phyloP scores from a whole-genome alignment of 2,113 vertebrate species.

The Myotis davidii region DNA sequence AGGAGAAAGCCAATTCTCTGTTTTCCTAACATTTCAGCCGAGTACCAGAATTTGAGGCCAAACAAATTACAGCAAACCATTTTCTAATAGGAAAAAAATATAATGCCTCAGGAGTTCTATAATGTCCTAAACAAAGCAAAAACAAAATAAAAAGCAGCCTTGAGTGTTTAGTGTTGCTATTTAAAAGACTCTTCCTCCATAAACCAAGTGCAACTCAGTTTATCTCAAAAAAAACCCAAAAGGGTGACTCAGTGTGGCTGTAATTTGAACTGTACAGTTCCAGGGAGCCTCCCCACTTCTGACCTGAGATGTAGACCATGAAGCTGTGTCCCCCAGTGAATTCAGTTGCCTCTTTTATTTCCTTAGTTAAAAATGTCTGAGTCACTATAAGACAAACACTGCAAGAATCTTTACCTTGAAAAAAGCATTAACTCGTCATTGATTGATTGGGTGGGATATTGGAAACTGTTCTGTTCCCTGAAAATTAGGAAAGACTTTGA shows the following conservation, averaged over 20 bases:
- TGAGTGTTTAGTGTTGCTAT: conserved; percentile 17
- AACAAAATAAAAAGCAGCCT: not conserved
- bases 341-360: conserved; percentile 57
- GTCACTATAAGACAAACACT: conserved; percentile 48
- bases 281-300: conserved; percentile 17
- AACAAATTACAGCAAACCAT: conserved; percentile 69
- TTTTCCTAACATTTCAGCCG: conserved; percentile 67
- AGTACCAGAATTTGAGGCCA: conserved; percentile 65
- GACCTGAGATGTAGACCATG: conserved; percentile 26
- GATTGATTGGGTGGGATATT: conserved; percentile 15
- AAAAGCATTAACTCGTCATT: not conserved
- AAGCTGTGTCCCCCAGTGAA: not conserved
- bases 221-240: conserved; percentile 21
- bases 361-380: conserved; percentile 55
- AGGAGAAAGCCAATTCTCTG: conserved; percentile 63
- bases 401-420: conserved; percentile 26
- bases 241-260: not conserved
- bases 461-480: not conserved
- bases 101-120: conserved; percentile 26
- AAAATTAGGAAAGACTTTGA: not conserved
- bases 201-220: conserved; percentile 28
- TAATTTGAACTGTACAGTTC: conserved; percentile 22
- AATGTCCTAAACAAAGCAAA: conserved; percentile 57
- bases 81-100: conserved; percentile 48
- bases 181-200: conserved; percentile 27